phyloP scores from a whole-genome alignment of 2,888 invertebrate genomes.

The Agonopterix heracliana region DNA sequence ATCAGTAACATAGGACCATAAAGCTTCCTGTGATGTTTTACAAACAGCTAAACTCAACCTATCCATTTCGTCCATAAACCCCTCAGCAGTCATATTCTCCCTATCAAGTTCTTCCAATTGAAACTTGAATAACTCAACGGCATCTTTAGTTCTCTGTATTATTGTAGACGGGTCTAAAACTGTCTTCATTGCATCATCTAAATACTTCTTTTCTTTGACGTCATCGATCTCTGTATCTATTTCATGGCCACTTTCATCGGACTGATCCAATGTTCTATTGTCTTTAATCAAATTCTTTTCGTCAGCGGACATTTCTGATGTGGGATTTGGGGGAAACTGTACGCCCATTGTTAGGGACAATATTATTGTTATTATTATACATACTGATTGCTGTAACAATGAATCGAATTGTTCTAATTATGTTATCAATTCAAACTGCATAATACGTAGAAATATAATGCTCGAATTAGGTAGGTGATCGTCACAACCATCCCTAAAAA shows the following conservation, averaged over 20 bases:
- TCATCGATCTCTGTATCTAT: slow-evolving; percentile 55
- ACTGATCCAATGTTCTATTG: slow-evolving; percentile 51
- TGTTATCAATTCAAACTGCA: not conserved
- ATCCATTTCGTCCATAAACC: slow-evolving; percentile 64
- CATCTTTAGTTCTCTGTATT: slow-evolving; percentile 38
- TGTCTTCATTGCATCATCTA: slow-evolving; percentile 60
- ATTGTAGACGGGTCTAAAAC: slow-evolving; percentile 51
- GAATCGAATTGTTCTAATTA: not conserved
- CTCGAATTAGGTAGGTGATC: no score
- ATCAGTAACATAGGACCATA: slow-evolving; percentile 66
- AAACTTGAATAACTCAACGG: slow-evolving; percentile 44
- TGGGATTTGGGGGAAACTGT: slow-evolving; percentile 48
- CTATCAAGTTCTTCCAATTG: slow-evolving; percentile 50
- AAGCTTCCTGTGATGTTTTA: slow-evolving; percentile 58
- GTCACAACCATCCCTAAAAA: no score
- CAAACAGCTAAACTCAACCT: slow-evolving; percentile 60
- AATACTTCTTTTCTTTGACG: slow-evolving; percentile 51
- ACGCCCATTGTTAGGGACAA: slow-evolving; percentile 37
- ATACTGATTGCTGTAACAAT: slow-evolving; percentile 44
- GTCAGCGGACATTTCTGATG: slow-evolving; percentile 62
- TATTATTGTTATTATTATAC: slow-evolving; percentile 25
- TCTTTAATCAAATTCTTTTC: slow-evolving; percentile 40
- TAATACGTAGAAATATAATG: no score
- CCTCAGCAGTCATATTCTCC: slow-evolving; percentile 45
- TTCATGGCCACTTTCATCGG: slow-evolving; percentile 62